Percentiles rank a stretch among this genome's conserved stretches.
Evolutionary conservation across 1,140 invertebrate genomes (phyloP).

Genomic region (Leptinotarsa undecemlineata): DNA sequence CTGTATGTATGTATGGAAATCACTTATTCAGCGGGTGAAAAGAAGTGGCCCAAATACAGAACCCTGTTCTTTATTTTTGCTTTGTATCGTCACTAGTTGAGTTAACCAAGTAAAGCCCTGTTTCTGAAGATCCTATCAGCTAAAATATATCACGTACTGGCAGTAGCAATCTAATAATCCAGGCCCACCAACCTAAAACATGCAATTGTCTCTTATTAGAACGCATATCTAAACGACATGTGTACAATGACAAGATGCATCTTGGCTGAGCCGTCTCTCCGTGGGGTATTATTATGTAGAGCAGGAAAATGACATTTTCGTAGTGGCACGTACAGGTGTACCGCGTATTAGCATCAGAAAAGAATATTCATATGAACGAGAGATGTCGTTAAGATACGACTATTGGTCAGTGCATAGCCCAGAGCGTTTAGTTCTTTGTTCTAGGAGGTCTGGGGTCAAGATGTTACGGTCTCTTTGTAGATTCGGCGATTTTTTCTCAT

Average conservation of each 20-base stretch:
- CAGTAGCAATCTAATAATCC: slow-evolving; percentile 30
- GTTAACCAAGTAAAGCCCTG: background rate
- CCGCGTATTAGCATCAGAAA: slow-evolving; percentile 36
- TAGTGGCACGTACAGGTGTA: slow-evolving; percentile 37
- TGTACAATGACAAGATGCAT: slow-evolving; percentile 30
- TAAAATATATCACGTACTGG: slow-evolving; percentile 31
- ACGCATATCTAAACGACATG: slow-evolving; percentile 42
- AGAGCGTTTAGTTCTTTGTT: slow-evolving; percentile 9
- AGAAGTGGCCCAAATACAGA: too few relatives aligned
- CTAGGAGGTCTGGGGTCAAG: slow-evolving; percentile 4
- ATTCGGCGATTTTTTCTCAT: background rate
- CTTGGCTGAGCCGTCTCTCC: slow-evolving; percentile 19
- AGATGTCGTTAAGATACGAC: slow-evolving; percentile 39
- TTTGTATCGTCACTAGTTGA: too few relatives aligned
- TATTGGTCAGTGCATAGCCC: slow-evolving; percentile 20
- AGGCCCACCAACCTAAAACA: slow-evolving; percentile 40
- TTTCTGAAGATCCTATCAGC: slow-evolving; percentile 5
- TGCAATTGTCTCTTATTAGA: slow-evolving; percentile 42
- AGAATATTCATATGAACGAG: slow-evolving; percentile 29
- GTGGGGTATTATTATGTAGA: slow-evolving; percentile 37
- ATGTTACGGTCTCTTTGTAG: slow-evolving; percentile 10
- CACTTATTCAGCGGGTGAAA: too few relatives aligned
- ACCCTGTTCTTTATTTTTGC: too few relatives aligned
- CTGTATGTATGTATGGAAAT: too few relatives aligned
- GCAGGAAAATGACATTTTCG: slow-evolving; percentile 23